These are phyloP conservation scores for Hydriomena furcata DNA, from an alignment of 2,888 invertebrate genomes.

Conservation along the genomic window DNA sequence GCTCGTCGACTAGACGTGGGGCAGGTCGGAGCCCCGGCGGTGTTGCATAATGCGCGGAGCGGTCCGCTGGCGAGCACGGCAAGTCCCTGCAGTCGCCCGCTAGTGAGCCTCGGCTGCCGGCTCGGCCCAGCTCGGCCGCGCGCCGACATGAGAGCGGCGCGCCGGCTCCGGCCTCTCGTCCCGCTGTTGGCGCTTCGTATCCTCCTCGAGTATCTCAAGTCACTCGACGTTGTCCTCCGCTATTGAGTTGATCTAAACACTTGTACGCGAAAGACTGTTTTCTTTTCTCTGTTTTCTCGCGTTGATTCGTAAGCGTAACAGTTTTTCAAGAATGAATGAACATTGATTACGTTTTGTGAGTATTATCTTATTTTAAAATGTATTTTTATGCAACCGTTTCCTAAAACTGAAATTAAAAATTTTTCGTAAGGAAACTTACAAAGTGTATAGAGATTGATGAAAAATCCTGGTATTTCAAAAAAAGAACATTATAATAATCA, in stretches of 20 bases:
- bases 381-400: constrained; percentile 8
- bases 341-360: constrained; percentile 60
- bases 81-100: constrained; percentile 35
- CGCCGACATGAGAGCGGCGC: constrained; percentile 53
- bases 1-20: constrained; percentile 75
- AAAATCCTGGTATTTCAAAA: too few relatives aligned
- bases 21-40: constrained; percentile 70
- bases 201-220: constrained; percentile 72
- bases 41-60: constrained; percentile 72
- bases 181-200: constrained; percentile 68
- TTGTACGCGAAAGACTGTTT: constrained; percentile 48
- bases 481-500: too few relatives aligned
- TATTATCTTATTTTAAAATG: too few relatives aligned
- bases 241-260: constrained; percentile 27
- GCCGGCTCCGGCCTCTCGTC: constrained; percentile 60
- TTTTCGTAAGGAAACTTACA: not conserved
- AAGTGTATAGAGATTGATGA: not conserved
- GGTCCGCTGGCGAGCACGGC: constrained; percentile 60
- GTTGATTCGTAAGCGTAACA: constrained; percentile 37
- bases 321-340: constrained; percentile 50
- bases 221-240: constrained; percentile 54
- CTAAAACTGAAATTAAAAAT: too few relatives aligned
- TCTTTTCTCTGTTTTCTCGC: constrained; percentile 42
- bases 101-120: constrained; percentile 10
- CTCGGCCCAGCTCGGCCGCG: constrained; percentile 30